Percentiles rank a stretch among this genome's conserved stretches.
Conservation (phyloP, 1,140 invertebrate species). For the Eubasilissa regina region DNA sequence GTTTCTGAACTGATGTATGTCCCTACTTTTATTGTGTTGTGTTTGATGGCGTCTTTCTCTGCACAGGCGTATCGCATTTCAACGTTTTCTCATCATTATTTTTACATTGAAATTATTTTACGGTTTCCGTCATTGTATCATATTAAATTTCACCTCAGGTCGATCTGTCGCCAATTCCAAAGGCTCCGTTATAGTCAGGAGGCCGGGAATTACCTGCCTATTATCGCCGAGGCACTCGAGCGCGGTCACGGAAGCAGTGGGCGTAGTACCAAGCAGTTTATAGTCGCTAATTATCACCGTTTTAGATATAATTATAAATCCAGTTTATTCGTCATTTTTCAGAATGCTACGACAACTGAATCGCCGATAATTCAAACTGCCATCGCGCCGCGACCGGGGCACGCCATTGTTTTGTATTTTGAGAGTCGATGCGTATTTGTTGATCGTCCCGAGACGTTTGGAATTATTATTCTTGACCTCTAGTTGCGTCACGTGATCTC, state of each 20-base stretch:
- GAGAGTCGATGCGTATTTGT: no score
- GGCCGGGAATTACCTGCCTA: neutral
- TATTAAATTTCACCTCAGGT: neutral
- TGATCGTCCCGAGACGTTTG: no score
- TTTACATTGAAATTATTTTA: no score
- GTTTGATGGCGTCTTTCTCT: no score
- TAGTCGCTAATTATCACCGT: neutral
- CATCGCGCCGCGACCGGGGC: no score
- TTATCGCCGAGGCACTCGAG: neutral
- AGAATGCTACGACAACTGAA: neutral
- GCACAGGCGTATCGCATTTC: no score
- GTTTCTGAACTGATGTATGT: no score
- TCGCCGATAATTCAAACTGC: neutral
- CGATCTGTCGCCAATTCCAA: neutral
- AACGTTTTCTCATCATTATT: no score
- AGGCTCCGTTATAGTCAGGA: neutral
- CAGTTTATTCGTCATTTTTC: constrained; percentile 7
- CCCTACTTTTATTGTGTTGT: no score
- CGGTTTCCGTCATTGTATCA: neutral
- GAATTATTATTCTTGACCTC: no score
- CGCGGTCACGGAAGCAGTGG: constrained; percentile 15
- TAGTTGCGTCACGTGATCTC: no score
- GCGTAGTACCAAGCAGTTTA: constrained; percentile 8
- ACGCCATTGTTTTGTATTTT: no score
- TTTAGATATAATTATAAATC: constrained; percentile 6